A percentile compares a stretch with the other conserved stretches of the same genome.
Evolutionary conservation across 1,140 invertebrate genomes (phyloP).

Genomic region (Drosophila sulfurigaster): DNA sequence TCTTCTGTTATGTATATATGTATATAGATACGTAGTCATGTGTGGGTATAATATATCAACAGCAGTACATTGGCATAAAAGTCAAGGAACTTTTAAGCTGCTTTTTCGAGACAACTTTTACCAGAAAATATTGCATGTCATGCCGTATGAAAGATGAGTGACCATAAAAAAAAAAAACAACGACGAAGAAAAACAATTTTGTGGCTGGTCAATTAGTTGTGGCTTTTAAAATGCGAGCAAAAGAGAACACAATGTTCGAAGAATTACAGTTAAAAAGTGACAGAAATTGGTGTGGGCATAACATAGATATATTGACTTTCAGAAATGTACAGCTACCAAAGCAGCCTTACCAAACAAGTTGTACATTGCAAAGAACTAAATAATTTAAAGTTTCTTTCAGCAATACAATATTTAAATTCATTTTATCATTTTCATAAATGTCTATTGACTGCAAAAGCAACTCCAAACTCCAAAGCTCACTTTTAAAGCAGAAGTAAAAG

Average conservation of each 20-base stretch:
- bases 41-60: slow-evolving; percentile 33
- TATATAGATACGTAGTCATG: not conserved
- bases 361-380: too few species aligned
- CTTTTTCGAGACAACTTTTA: slow-evolving; percentile 64
- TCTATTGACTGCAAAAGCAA: too few species aligned
- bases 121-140: slow-evolving; percentile 63
- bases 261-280: slow-evolving; percentile 27
- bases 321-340: not conserved
- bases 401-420: too few species aligned
- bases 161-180: slow-evolving; percentile 20
- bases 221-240: slow-evolving; percentile 40
- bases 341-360: too few species aligned
- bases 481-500: not conserved
- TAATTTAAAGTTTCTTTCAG: too few species aligned
- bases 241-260: slow-evolving; percentile 20
- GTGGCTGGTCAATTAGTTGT: slow-evolving; percentile 44
- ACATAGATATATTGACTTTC: not conserved
- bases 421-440: too few species aligned
- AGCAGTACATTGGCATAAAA: slow-evolving; percentile 38
- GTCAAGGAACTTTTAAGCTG: slow-evolving; percentile 78
- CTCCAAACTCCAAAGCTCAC: too few species aligned
- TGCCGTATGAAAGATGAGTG: slow-evolving; percentile 66
- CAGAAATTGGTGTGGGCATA: not conserved
- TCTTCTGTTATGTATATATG: not conserved
- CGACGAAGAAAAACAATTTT: slow-evolving; percentile 59